These are phyloP conservation scores for Theonella swinhoei DNA, from an alignment of 37 sponge, comb jelly and placozoan genomes.

Conservation along the genomic window DNA sequence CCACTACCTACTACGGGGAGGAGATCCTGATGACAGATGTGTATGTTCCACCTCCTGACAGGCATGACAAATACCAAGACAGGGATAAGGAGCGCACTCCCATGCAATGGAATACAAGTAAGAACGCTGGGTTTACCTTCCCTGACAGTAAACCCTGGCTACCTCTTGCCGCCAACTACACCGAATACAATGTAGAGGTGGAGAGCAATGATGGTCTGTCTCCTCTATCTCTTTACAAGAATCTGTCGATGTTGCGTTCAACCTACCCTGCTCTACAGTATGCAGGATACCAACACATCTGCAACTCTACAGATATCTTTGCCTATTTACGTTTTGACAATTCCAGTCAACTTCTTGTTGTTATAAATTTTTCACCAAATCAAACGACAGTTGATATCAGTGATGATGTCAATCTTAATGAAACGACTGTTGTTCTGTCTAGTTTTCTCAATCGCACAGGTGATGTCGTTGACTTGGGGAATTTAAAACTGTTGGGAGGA, in stretches of 20 bases:
- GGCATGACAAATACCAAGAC: conserved; percentile 39
- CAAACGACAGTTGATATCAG: conserved; percentile 4
- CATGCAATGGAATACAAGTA: conserved; percentile 84
- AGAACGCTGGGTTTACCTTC: conserved; percentile 81
- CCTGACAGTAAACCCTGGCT: conserved; percentile 63
- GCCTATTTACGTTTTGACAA: conserved; percentile 58
- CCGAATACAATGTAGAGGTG: conserved; percentile 57
- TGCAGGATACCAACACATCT: conserved; percentile 12
- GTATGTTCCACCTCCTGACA: conserved; percentile 45
- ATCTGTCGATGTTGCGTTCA: conserved; percentile 44
- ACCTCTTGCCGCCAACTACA: conserved; percentile 72
- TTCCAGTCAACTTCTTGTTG: conserved; percentile 26
- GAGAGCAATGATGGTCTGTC: conserved; percentile 42
- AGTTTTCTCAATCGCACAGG: conserved; percentile 12
- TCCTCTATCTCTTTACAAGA: conserved; percentile 57
- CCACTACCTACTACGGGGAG: conserved; percentile 92
- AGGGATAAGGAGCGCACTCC: conserved; percentile 88
- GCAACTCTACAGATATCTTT: conserved; percentile 35
- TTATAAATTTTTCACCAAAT: conserved; percentile 60
- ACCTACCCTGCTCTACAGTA: conserved; percentile 27
- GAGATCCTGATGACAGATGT: conserved; percentile 85
- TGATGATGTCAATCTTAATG: neutral
- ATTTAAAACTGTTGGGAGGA: conserved; percentile 16
- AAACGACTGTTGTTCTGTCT: conserved; percentile 10
- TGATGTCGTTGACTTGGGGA: neutral